Evolutionary conservation across 2,888 invertebrate genomes (phyloP), one percentile per base, ranked within the genome.

Genomic region (Cephus pulcher): DNA sequence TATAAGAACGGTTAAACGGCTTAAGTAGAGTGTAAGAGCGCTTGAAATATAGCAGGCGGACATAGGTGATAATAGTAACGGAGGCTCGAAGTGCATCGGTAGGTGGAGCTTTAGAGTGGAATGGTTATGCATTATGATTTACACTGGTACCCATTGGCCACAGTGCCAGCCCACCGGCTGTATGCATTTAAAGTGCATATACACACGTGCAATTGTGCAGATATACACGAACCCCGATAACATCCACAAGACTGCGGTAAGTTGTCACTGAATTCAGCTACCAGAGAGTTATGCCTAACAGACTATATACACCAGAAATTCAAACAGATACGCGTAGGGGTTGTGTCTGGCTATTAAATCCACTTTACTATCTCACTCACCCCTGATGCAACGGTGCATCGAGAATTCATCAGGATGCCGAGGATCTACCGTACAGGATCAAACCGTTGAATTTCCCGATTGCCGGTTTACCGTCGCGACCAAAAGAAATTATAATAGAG

Each of bases 71-170:
- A 83, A 84, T 84, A 81, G 81, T 82, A 84, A 83, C 84, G 78
- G 80, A 75, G 80, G 77, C 79, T 70, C 73, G 34, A 71, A 79
- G 75, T 80, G 71, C 80, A 82, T 83, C 74, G 78, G 82, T 84
- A 85, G 86, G 87, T 87, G 87, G 86, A 87, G 86, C 83, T 80
- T 84, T 76, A 70, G 80, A 76, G 82, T 78, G 81, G 84, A 84
- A 87, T 81, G 87, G 84, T 88, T 88, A 86, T 83, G 84, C 81
- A 79, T 85, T 88, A 88, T 88, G 88, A 88, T 88, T 88, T 88
- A 88, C 84, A 85, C 82, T 85, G 84, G 80, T 82, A 82, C 83
- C 84, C 83, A 87, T 87, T 87, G 86, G 84, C 80, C 79, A 80
- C 82, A 78, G 81, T 82, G 80, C 80, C 84, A 78, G 78, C 80